Conservation (phyloP, 2,888 invertebrate species). For the Podotricha telesiphe region DNA sequence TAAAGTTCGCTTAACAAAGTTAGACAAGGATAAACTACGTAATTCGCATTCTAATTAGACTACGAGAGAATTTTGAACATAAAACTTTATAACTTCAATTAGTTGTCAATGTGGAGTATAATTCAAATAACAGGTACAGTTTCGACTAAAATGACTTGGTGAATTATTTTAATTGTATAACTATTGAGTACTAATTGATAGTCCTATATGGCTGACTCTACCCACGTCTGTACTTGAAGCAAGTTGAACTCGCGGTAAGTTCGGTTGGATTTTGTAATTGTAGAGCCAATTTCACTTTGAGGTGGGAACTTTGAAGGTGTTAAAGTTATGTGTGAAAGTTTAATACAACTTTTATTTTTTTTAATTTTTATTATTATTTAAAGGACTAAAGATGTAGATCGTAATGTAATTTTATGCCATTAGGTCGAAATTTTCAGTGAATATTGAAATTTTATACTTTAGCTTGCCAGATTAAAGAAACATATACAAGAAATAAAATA, state of each 20-base stretch:
- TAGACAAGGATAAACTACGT: constrained; percentile 10
- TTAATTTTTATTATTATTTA: too few relatives aligned
- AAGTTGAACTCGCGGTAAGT: background rate
- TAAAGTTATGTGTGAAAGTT: background rate
- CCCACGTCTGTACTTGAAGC: background rate
- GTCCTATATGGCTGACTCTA: constrained; percentile 2
- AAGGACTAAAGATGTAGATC: too few relatives aligned
- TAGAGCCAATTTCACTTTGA: constrained; percentile 3
- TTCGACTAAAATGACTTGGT: background rate
- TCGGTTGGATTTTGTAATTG: constrained; percentile 2
- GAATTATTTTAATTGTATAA: constrained; percentile 19
- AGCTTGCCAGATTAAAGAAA: too few relatives aligned
- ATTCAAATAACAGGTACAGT: constrained; percentile 8
- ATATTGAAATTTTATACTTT: too few relatives aligned
- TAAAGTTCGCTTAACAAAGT: constrained; percentile 8
- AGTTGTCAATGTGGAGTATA: constrained; percentile 13
- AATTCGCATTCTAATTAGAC: constrained; percentile 18
- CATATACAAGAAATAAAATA: too few relatives aligned
- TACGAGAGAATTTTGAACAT: constrained; percentile 3
- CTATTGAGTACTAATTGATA: constrained; percentile 12
- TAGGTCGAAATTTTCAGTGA: too few relatives aligned
- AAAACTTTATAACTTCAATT: constrained; percentile 25
- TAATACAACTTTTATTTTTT: background rate
- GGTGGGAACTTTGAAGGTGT: constrained; percentile 1
- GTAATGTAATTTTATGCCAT: too few relatives aligned